These are phyloP conservation scores for Leucoraja ocellata DNA, from an alignment of 2,797 vertebrate genomes.

Conservation along the genomic window DNA sequence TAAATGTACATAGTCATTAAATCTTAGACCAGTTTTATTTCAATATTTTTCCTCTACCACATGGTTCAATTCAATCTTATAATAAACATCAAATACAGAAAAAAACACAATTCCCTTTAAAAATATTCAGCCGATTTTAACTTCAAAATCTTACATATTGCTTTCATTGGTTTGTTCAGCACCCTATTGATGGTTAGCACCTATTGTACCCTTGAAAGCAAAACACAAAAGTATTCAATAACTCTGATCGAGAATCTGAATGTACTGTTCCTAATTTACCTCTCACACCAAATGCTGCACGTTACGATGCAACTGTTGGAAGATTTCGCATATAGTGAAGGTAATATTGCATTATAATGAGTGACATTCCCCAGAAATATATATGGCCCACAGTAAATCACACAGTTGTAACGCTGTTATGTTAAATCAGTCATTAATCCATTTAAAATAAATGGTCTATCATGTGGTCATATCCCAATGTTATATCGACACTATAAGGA, in stretches of 20 bases:
- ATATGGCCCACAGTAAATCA: background rate
- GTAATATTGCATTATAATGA: background rate
- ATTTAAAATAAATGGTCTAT: background rate
- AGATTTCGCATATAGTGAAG: background rate
- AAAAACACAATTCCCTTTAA: background rate
- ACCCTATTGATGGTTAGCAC: background rate
- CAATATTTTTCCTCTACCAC: background rate
- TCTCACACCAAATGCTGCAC: background rate
- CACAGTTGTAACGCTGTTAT: background rate
- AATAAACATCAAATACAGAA: background rate
- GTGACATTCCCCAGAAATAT: background rate
- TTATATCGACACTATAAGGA: background rate
- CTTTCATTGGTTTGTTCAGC: slow-evolving; percentile 21
- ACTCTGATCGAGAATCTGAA: background rate
- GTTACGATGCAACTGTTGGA: background rate
- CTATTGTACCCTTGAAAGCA: background rate
- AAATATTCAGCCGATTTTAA: background rate
- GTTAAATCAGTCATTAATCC: background rate
- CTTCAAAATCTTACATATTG: background rate
- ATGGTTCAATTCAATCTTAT: background rate
- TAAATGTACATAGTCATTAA: background rate
- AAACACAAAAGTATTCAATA: background rate
- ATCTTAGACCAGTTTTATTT: background rate
- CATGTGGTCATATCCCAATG: background rate
- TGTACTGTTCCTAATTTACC: background rate